Conservation (phyloP, 2,113 vertebrate species). For the Ellobius talpinus region DNA sequence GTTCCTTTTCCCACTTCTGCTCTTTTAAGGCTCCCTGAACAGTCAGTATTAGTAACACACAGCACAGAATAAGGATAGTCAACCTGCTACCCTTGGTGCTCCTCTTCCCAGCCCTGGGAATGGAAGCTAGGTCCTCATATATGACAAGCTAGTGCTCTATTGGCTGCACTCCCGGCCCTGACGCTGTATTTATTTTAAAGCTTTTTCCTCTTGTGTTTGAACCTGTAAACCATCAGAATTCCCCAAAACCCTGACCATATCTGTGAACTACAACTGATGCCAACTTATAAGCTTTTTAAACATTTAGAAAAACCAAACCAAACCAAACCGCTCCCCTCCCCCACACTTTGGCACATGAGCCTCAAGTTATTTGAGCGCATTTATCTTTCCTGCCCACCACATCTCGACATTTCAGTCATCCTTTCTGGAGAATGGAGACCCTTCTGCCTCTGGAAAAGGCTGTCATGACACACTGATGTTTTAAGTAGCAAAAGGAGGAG, state of each 20-base stretch:
- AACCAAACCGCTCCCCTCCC: neutral
- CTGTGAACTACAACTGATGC: conserved; percentile 63
- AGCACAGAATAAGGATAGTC: conserved; percentile 62
- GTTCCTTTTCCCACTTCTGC: conserved; percentile 40
- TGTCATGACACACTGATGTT: conserved; percentile 66
- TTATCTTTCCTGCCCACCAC: conserved; percentile 48
- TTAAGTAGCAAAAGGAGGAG: conserved; percentile 78
- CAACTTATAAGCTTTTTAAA: conserved; percentile 76
- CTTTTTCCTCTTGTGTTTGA: neutral
- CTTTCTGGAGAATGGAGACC: conserved; percentile 56
- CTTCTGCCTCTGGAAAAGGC: conserved; percentile 66
- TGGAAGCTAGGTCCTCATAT: neutral
- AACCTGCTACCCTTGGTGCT: neutral
- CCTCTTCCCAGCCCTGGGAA: neutral
- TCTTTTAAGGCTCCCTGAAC: conserved; percentile 71
- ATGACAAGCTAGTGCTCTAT: neutral
- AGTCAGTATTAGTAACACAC: conserved; percentile 64
- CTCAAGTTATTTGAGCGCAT: conserved; percentile 72
- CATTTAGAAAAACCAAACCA: conserved; percentile 62
- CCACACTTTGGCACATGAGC: conserved; percentile 87
- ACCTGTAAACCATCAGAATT: conserved; percentile 70
- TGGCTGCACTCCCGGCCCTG: neutral
- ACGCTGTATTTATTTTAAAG: conserved; percentile 30
- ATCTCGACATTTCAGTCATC: conserved; percentile 67
- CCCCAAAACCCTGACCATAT: conserved; percentile 24